A percentile compares a stretch with the other conserved stretches of the same genome.
Conservation (phyloP, 37 sponge, comb jelly and placozoan genomes). For the Agelas oroides region DNA sequence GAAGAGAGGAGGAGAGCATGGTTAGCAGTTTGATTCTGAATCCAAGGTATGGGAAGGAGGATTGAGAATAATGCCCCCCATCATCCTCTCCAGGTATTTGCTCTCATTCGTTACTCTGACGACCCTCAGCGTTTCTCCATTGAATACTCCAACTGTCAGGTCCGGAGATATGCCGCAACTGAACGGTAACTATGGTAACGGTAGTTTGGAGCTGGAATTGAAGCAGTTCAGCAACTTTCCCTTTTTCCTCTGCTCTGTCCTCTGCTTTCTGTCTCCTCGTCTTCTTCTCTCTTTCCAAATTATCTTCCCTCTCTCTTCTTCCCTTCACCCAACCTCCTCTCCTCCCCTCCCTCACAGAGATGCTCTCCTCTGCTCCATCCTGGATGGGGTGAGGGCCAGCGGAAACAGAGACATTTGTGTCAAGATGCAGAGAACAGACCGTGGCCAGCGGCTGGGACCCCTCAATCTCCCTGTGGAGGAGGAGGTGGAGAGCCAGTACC, state of each 20-base stretch:
- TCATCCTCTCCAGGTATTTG: constrained; percentile 71
- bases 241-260: neutral
- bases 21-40: no score
- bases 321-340: neutral
- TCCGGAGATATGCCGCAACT: constrained; percentile 83
- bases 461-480: constrained; percentile 88
- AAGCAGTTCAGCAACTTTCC: neutral
- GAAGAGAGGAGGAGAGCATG: no score
- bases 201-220: no score
- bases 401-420: constrained; percentile 98
- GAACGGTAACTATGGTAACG: constrained; percentile 77
- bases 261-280: neutral
- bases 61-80: no score
- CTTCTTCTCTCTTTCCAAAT: neutral
- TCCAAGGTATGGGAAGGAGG: no score
- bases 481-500: constrained; percentile 96
- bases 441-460: constrained; percentile 91
- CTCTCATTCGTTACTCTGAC: constrained; percentile 89
- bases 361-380: constrained; percentile 93
- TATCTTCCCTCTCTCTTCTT: neutral
- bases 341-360: constrained; percentile 55
- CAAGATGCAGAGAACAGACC: constrained; percentile 85
- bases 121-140: constrained; percentile 97
- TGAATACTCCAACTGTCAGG: constrained; percentile 83
- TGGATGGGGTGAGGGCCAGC: constrained; percentile 97